Conservation (phyloP, 2,113 vertebrate genomes). For the Plestiodon gilberti region DNA sequence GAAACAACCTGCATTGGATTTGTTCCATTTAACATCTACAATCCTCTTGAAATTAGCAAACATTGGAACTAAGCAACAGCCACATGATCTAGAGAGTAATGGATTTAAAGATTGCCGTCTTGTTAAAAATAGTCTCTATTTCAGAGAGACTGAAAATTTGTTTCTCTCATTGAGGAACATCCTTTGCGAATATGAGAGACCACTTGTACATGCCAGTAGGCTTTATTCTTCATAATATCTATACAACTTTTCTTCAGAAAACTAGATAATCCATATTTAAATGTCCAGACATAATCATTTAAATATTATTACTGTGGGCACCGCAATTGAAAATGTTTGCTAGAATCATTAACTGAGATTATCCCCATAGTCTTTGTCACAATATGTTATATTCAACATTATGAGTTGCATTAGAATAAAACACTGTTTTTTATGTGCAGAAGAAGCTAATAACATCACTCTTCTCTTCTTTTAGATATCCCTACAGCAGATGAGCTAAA, state of each 20-base stretch:
- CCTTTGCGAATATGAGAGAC: not conserved
- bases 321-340: not conserved
- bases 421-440: not conserved
- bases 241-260: not conserved
- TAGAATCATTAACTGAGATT: not conserved
- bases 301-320: not conserved
- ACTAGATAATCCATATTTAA: not conserved
- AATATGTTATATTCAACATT: not conserved
- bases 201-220: not conserved
- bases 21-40: not conserved
- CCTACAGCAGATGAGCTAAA: slow-evolving; percentile 46
- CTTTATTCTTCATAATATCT: not conserved
- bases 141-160: not conserved
- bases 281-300: slow-evolving; percentile 4
- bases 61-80: not conserved
- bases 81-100: not conserved
- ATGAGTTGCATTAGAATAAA: not conserved
- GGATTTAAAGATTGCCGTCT: not conserved
- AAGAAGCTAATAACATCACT: slow-evolving; percentile 40
- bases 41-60: not conserved
- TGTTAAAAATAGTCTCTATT: not conserved
- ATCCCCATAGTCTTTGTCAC: not conserved
- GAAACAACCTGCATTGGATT: slow-evolving; percentile 3
- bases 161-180: not conserved
- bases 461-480: slow-evolving; percentile 60